Conservation (phyloP, 2,113 vertebrate species). For the Trogon melanurus region DNA sequence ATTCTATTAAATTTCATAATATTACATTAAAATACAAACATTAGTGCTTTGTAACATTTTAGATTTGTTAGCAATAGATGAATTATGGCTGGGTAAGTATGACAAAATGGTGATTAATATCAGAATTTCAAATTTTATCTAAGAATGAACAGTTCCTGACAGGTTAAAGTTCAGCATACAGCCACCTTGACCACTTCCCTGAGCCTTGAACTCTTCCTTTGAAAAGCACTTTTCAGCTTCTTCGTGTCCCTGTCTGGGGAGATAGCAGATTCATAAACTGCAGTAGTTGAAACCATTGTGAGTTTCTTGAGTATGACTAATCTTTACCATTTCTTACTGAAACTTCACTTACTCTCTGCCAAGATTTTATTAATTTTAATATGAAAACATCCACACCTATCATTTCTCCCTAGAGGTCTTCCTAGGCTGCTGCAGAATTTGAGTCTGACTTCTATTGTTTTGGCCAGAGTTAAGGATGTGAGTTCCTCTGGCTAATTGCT, state of each 20-base stretch:
- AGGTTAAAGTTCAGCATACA: background rate
- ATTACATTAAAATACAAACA: background rate
- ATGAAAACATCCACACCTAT: conserved; percentile 49
- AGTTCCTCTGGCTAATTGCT: conserved; percentile 12
- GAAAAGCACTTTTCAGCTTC: background rate
- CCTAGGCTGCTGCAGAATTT: background rate
- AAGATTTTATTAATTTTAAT: conserved; percentile 51
- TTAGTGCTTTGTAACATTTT: background rate
- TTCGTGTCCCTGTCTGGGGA: background rate
- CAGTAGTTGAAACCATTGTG: background rate
- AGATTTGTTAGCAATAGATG: background rate
- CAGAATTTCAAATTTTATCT: background rate
- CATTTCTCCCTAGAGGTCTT: background rate
- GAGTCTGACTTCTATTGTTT: background rate
- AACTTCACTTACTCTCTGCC: background rate
- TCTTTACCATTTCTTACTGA: background rate
- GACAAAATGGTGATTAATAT: background rate
- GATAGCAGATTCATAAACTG: background rate
- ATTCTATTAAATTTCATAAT: background rate
- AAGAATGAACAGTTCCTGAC: background rate
- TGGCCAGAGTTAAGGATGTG: background rate
- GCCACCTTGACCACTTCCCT: background rate
- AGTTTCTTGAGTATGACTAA: conserved; percentile 8
- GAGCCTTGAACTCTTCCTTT: background rate
- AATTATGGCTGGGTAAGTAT: background rate